Base-by-base conservation (phyloP, 2,888 invertebrate species). In the Operophtera brumata region DNA sequence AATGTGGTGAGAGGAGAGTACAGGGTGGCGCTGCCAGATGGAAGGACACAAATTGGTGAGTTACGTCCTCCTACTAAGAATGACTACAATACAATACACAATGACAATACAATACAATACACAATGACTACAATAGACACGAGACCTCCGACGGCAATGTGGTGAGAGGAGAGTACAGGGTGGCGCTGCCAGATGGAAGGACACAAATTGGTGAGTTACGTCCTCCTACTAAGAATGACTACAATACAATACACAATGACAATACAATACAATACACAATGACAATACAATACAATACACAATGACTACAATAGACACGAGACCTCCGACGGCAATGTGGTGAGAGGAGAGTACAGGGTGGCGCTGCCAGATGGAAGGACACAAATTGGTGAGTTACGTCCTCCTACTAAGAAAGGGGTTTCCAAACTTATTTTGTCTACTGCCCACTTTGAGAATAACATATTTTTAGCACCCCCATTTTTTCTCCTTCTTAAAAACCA, bases 101-200 rank as follows among this genome's bases (percentile, higher is more conserved):
- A n/a, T n/a, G n/a, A n/a, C n/a, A n/a, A n/a, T n/a, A n/a, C n/a
- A n/a, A n/a, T n/a, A n/a, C n/a, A n/a, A n/a, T n/a, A n/a, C n/a
- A n/a, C 44, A 94, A 94, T 66, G 94, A 95, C 72, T 95, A 94
- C 80, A 92, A 93, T 40, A 89, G 94, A 50, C 91, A 92, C 14
- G 95, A 95, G 77, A 88, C 88, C 30, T 94, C 94, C 42, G 95
- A 95, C 68, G 95, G 95, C 0, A 94, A 94, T 70, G 94, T 91
- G 0, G 93, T 93, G 4, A 86, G 91, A n/a, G 94, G 94, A 0
- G 93, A 93, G 71, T 94, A 94, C 76, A 79, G 93, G 39, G 93
- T 94, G 1, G 92, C 92, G 62, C 78, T 94, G 7, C 94, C 94
- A 6, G 94, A 94, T 71, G 93, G 93, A 20, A 83, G 93, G 41